Percentiles rank a stretch among this genome's conserved stretches.
phyloP scores from a whole-genome alignment of 2,113 vertebrate genomes.

The Progne subis region DNA sequence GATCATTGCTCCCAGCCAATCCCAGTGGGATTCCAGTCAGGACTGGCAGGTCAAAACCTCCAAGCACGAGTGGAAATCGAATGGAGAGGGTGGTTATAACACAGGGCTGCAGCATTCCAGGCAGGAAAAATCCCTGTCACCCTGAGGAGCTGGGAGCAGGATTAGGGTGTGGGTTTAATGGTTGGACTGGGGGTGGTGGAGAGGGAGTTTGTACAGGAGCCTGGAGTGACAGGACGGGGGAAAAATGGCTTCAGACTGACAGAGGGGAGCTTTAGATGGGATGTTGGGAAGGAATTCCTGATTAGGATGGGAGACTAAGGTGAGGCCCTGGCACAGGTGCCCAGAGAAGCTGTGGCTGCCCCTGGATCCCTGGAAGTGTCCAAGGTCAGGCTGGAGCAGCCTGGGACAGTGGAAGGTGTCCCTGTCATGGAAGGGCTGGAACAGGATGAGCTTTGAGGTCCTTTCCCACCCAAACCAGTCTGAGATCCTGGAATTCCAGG shows the following conservation, averaged over 20 bases:
- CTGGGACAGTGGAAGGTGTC: not conserved
- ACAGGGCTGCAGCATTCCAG: not conserved
- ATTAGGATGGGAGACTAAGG: not conserved
- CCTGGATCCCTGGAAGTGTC: not conserved
- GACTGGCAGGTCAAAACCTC: not conserved
- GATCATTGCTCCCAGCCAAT: not conserved
- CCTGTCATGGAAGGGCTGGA: not conserved
- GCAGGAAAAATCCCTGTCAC: not conserved
- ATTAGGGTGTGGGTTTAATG: not conserved
- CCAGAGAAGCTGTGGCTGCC: not conserved
- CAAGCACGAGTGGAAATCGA: not conserved
- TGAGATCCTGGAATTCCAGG: not conserved
- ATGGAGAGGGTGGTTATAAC: not conserved
- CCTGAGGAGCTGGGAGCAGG: not conserved
- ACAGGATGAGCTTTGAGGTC: not conserved
- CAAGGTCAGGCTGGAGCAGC: not conserved
- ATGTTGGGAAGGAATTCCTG: not conserved
- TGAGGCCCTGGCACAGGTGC: not conserved
- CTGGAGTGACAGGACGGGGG: not conserved
- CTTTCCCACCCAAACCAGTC: not conserved
- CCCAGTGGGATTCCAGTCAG: not conserved
- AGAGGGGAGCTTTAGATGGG: not conserved
- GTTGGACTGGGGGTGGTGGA: not conserved
- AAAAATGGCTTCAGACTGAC: not conserved
- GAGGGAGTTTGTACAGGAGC: not conserved